Evolutionary conservation across 2,113 vertebrate species (phyloP).

Genomic region (Cyanoramphus novaezelandiae): DNA sequence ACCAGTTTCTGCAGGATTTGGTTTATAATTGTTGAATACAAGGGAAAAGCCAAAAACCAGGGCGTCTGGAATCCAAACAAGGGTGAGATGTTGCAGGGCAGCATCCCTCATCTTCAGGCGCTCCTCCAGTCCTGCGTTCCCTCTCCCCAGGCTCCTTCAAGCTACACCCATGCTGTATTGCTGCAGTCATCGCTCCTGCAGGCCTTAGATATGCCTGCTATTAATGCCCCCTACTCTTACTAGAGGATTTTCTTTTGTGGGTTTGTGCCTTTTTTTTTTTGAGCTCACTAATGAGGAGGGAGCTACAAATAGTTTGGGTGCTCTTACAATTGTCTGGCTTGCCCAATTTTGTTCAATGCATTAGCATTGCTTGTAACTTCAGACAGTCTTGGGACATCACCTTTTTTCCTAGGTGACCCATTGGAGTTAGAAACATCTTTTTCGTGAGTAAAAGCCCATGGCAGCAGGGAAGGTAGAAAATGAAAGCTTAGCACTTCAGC

Average conservation of each 20-base stretch:
- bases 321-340: neutral
- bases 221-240: rapidly evolving
- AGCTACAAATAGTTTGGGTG: neutral
- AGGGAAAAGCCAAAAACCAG: neutral
- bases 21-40: neutral
- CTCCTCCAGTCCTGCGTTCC: neutral
- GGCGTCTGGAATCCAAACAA: neutral
- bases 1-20: neutral
- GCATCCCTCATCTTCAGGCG: neutral
- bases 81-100: neutral
- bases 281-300: neutral
- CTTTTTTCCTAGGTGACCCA: neutral
- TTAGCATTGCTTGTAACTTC: neutral
- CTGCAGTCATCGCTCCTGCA: neutral
- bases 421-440: neutral
- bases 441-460: neutral
- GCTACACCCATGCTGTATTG: neutral
- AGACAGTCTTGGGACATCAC: neutral
- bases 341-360: neutral
- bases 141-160: neutral
- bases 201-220: neutral
- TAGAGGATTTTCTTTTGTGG: neutral
- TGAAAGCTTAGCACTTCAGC: neutral
- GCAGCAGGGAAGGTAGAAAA: neutral
- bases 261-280: neutral